Conservation (phyloP, 2,797 vertebrate species). For the Enteromius unitaeniatus region DNA sequence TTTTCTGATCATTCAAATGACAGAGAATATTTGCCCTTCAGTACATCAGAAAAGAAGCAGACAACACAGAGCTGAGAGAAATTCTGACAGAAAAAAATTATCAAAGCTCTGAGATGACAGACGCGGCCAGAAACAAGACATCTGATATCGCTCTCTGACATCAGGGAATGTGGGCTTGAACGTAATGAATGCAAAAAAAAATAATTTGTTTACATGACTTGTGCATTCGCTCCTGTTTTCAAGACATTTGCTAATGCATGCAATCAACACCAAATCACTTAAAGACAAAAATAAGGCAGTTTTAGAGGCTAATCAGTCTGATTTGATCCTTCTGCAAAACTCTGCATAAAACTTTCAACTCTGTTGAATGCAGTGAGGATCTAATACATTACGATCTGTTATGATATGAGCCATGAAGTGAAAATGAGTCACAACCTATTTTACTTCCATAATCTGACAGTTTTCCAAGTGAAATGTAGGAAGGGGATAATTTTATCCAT, state of each 20-base stretch:
- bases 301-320: constrained; percentile 28
- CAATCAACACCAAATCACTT: constrained; percentile 10
- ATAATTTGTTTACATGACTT: constrained; percentile 23
- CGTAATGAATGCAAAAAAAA: constrained; percentile 39
- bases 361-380: neutral
- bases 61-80: constrained; percentile 15
- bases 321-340: constrained; percentile 1
- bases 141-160: constrained; percentile 37
- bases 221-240: constrained; percentile 7
- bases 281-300: neutral
- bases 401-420: neutral
- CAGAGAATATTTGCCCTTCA: constrained; percentile 31
- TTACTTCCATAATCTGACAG: neutral
- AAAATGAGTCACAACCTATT: neutral
- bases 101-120: constrained; percentile 52
- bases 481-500: neutral
- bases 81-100: constrained; percentile 30
- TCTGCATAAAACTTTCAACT: neutral
- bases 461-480: neutral
- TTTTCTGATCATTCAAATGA: constrained; percentile 36
- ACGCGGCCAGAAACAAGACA: constrained; percentile 49
- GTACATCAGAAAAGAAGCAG: constrained; percentile 5
- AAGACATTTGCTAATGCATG: constrained; percentile 9
- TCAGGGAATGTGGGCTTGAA: constrained; percentile 24
- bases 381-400: too few species aligned